These are phyloP conservation scores for Pollenia griseotomentosa DNA, from an alignment of 2,888 invertebrate genomes.

Conservation along the genomic window DNA sequence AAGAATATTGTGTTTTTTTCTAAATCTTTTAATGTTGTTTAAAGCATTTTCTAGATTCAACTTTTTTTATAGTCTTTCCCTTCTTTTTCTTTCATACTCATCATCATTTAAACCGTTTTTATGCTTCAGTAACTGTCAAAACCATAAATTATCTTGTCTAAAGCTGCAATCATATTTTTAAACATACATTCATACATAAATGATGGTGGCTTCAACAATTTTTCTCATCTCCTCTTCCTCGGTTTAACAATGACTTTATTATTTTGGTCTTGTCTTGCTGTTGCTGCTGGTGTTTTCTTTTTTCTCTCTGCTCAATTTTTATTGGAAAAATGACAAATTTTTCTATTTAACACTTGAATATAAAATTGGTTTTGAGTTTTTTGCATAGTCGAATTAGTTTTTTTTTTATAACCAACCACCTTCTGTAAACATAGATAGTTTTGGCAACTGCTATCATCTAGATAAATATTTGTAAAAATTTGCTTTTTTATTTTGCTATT, in stretches of 20 bases:
- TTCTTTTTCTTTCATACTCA: conserved; percentile 5
- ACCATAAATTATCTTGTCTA: conserved; percentile 71
- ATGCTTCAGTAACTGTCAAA: conserved; percentile 73
- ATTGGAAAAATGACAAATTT: conserved; percentile 72
- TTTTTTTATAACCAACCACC: neutral
- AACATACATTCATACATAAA: neutral
- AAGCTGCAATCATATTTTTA: conserved; percentile 52
- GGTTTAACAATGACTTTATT: conserved; percentile 36
- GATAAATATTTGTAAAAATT: conserved; percentile 44
- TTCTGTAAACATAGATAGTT: neutral
- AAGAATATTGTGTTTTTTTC: conserved; percentile 10
- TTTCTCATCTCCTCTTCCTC: neutral
- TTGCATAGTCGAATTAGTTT: conserved; percentile 5
- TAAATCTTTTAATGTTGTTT: conserved; percentile 9
- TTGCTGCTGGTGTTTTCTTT: neutral
- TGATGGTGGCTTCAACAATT: neutral
- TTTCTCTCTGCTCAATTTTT: conserved; percentile 29
- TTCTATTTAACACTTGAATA: conserved; percentile 72
- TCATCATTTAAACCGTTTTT: conserved; percentile 64
- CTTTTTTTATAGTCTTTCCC: neutral
- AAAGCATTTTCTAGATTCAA: conserved; percentile 48
- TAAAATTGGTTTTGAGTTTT: conserved; percentile 55
- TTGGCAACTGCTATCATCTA: conserved; percentile 61
- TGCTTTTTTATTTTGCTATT: conserved; percentile 18
- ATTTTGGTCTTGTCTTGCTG: conserved; percentile 34